phyloP scores from a whole-genome alignment of 2,113 vertebrate genomes.

The Gasterosteus nipponicus region DNA sequence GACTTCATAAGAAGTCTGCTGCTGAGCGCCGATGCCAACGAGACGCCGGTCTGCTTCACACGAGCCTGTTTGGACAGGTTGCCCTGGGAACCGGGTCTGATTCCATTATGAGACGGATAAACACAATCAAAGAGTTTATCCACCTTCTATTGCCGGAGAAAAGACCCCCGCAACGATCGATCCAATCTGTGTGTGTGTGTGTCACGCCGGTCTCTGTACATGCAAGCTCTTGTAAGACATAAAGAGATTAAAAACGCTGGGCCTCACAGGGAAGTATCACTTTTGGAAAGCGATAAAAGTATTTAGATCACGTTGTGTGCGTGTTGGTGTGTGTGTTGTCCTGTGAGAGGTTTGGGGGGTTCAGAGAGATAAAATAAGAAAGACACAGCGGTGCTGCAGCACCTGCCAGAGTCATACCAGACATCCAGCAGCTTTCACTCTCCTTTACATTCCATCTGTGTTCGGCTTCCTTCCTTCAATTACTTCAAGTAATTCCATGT shows the following conservation, averaged over 20 bases:
- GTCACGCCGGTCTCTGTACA: slow-evolving; percentile 29
- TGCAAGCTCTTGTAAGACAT: slow-evolving; percentile 44
- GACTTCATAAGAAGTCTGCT: slow-evolving; percentile 69
- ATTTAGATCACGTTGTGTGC: slow-evolving; percentile 31
- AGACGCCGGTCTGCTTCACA: slow-evolving; percentile 58
- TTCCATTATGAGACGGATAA: slow-evolving; percentile 78
- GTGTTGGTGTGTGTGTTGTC: slow-evolving; percentile 3
- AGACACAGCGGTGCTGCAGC: slow-evolving; percentile 26
- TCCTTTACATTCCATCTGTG: neutral
- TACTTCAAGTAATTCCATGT: too few relatives aligned
- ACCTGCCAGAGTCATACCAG: slow-evolving; percentile 46
- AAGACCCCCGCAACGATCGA: slow-evolving; percentile 69
- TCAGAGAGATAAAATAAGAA: slow-evolving; percentile 56
- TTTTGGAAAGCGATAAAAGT: slow-evolving; percentile 62
- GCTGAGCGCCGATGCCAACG: slow-evolving; percentile 65
- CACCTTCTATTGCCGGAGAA: slow-evolving; percentile 71
- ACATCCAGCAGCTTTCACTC: slow-evolving; percentile 20
- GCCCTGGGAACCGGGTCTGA: slow-evolving; percentile 68
- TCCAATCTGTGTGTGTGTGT: slow-evolving; percentile 58
- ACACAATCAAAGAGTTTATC: slow-evolving; percentile 79
- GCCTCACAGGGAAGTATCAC: slow-evolving; percentile 61
- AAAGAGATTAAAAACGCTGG: slow-evolving; percentile 60
- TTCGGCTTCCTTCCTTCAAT: neutral
- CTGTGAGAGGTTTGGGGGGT: slow-evolving; percentile 42
- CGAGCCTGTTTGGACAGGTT: slow-evolving; percentile 65